A percentile compares a stretch with the other conserved stretches of the same genome.
phyloP scores from a whole-genome alignment of 2,113 vertebrate species.

The Zosterops japonicus region DNA sequence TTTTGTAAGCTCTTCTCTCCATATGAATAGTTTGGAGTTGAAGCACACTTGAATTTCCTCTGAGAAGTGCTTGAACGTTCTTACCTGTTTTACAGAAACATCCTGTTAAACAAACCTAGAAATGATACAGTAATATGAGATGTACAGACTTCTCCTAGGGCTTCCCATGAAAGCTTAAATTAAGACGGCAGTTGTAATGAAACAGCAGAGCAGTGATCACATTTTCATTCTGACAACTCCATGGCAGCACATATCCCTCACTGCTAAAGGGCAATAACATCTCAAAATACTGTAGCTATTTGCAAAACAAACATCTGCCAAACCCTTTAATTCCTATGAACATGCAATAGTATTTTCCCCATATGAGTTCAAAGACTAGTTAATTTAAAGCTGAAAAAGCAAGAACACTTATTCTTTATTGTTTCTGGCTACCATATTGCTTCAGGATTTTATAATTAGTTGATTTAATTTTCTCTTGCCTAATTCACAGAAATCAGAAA shows the following conservation, averaged over 20 bases:
- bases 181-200: neutral
- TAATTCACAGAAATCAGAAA: neutral
- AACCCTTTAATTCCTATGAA: neutral
- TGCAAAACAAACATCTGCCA: constrained; percentile 26
- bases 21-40: neutral
- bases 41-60: neutral
- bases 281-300: constrained; percentile 6
- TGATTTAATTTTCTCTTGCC: constrained; percentile 8
- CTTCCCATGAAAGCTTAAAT: neutral
- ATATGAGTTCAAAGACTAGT: neutral
- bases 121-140: neutral
- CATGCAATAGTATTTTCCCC: neutral
- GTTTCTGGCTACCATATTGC: neutral
- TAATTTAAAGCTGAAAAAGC: neutral
- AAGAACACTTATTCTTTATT: neutral
- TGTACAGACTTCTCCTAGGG: neutral
- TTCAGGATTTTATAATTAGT: neutral
- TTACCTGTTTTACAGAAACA: constrained; percentile 8
- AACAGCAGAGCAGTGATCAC: neutral
- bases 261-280: constrained; percentile 13
- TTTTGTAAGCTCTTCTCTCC: neutral
- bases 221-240: neutral
- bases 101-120: constrained; percentile 4
- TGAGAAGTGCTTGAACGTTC: neutral
- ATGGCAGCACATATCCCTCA: neutral